Percentiles rank a stretch among this genome's conserved stretches.
Evolutionary conservation across 2,797 vertebrate genomes (phyloP).

Genomic region (Phataginus tetradactyla): DNA sequence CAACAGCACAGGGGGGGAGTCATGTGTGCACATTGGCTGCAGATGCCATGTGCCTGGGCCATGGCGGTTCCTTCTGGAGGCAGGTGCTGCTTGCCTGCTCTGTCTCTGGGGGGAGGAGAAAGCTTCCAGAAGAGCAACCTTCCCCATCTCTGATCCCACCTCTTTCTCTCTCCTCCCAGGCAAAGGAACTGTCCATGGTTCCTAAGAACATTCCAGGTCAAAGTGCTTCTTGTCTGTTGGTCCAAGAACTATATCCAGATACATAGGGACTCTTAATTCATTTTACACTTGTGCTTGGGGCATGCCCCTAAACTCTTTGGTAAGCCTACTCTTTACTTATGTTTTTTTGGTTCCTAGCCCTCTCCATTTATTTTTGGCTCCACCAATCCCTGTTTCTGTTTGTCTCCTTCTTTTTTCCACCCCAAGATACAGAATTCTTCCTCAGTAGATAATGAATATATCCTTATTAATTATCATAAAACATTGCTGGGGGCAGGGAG

Average conservation of each 20-base stretch:
- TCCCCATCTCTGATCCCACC: not conserved
- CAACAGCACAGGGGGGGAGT: not conserved
- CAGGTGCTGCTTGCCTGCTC: rapidly evolving
- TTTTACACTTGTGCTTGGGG: not conserved
- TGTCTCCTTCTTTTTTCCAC: not conserved
- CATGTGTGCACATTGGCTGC: not conserved
- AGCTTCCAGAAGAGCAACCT: not conserved
- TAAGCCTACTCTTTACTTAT: not conserved
- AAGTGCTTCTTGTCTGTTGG: not conserved
- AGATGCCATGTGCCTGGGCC: not conserved
- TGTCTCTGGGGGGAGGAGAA: not conserved
- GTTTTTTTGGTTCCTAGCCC: not conserved
- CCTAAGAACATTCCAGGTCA: not conserved
- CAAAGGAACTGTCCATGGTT: not conserved
- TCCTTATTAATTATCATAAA: not conserved
- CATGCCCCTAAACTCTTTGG: not conserved
- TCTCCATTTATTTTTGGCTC: not conserved
- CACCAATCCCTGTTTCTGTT: not conserved
- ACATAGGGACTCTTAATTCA: not conserved
- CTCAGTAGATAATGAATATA: not conserved
- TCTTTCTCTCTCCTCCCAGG: not conserved
- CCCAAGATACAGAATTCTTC: not conserved
- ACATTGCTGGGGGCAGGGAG: not conserved
- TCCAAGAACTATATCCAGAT: not conserved
- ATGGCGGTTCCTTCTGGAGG: rapidly evolving